phyloP scores from a whole-genome alignment of 1,140 invertebrate species.

The Brachionus sp. region DNA sequence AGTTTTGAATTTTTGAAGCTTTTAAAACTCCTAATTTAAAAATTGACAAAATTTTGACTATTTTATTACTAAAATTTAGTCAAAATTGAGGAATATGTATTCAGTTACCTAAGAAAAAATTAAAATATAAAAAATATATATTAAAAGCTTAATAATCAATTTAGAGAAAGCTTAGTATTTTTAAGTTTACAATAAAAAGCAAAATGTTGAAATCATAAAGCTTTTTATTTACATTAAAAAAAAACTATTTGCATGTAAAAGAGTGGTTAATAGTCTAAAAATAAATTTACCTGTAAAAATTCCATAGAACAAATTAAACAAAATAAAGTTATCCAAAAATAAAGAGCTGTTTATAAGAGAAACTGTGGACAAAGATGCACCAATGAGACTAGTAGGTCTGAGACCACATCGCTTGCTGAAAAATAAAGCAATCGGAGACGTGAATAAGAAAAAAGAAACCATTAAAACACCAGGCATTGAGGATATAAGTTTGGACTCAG shows the following conservation, averaged over 20 bases:
- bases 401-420: not conserved
- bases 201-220: not conserved
- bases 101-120: too few species aligned
- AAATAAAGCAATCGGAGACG: constrained; percentile 19
- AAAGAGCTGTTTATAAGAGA: constrained; percentile 11
- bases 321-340: not conserved
- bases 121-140: too few species aligned
- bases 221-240: not conserved
- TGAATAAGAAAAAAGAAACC: constrained; percentile 27
- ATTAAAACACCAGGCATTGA: constrained; percentile 26
- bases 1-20: too few species aligned
- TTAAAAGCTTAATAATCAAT: too few species aligned
- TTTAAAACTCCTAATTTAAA: too few species aligned
- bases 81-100: too few species aligned
- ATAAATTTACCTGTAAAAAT: constrained; percentile 14
- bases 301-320: constrained; percentile 32
- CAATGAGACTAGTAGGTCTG: not conserved
- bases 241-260: not conserved
- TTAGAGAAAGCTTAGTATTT: too few species aligned
- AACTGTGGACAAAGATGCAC: not conserved
- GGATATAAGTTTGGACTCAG: not conserved
- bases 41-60: too few species aligned
- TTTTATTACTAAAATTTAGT: too few species aligned
- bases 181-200: too few species aligned
- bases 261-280: not conserved